Base-by-base conservation (phyloP, 2,113 vertebrate genomes). In the Scalopus aquaticus region DNA sequence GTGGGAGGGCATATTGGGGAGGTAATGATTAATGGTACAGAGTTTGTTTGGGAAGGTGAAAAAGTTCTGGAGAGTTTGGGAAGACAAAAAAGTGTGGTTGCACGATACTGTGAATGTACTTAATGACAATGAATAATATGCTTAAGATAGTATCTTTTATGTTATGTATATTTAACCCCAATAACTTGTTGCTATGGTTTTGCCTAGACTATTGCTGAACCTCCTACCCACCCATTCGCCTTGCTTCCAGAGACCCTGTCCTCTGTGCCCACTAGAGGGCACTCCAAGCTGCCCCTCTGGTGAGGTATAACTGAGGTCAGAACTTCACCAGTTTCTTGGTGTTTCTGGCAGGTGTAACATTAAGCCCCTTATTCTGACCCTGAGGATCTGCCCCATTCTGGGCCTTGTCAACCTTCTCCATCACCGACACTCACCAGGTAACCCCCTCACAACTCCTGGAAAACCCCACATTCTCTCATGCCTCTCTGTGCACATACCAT, bases 291-390 rank as follows among this genome's bases (percentile, higher is more conserved):
- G 6, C 58, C 5, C 22, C 73, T 51, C 17, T 22, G 49, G 51
- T 10, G 15, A 13, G 9, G 5, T 16, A 2, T 10, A 17, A 0
- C 58, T 20, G 35, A 3, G 9, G 3, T 39, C 13, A 0, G 1
- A 15, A 12, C 3, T 28, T 19, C 8, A 37, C 37, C 1, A 49
- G 35, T 42, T 56, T 15, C 11, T n/a, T 39, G 10, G 19, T 0
- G 6, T 13, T 26, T 58, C 35, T 6, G 9, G 28, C 22, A 22
- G 17, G 9, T 12, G 17, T 10, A 37, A 37, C 10, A 54, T 32
- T 19, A 44, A 0, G 32, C 28, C 42, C 16, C 28, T 81, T 30
- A 51, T 10, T 77, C 60, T 54, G 51, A 77, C 22, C 6, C 19
- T 10, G 12, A 74, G 2, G 56, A 44, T 32, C 37, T 67, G n/a